Conservation (phyloP, 2,888 invertebrate species). For the Physocephala rufipes region DNA sequence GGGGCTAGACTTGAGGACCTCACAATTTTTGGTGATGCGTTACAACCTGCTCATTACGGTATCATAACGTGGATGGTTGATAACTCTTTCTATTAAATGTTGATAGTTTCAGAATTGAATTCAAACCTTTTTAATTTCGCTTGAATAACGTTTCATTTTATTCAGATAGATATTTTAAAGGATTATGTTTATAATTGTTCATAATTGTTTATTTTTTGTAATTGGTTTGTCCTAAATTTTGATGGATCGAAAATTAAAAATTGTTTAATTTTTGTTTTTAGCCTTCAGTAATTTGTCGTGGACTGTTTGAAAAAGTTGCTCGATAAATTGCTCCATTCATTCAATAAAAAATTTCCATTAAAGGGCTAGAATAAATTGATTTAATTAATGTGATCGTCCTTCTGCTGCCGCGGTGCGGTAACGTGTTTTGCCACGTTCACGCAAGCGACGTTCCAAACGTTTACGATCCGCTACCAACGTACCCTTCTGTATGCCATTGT, state of each 20-base stretch:
- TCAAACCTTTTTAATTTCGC: conserved; percentile 11
- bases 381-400: background rate
- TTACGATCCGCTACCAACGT: conserved; percentile 42
- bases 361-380: background rate
- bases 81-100: background rate
- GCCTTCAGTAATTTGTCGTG: conserved; percentile 45
- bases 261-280: conserved; percentile 3
- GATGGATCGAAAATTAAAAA: conserved; percentile 1
- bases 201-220: background rate
- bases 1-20: no score
- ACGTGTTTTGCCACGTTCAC: conserved; percentile 44
- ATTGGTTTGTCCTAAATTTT: background rate
- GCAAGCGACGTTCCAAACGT: conserved; percentile 47
- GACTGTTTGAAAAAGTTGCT: conserved; percentile 39
- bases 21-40: no score
- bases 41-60: no score
- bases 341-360: conserved; percentile 49
- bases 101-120: conserved; percentile 23
- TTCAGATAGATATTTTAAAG: background rate
- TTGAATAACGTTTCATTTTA: background rate
- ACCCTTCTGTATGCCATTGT: conserved; percentile 44
- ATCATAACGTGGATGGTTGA: no score
- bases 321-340: conserved; percentile 41
- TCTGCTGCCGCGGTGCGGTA: conserved; percentile 40
- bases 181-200: no score